Evolutionary conservation across 2,888 invertebrate genomes (phyloP).

Genomic region (Marasmarcha lunaedactyla): DNA sequence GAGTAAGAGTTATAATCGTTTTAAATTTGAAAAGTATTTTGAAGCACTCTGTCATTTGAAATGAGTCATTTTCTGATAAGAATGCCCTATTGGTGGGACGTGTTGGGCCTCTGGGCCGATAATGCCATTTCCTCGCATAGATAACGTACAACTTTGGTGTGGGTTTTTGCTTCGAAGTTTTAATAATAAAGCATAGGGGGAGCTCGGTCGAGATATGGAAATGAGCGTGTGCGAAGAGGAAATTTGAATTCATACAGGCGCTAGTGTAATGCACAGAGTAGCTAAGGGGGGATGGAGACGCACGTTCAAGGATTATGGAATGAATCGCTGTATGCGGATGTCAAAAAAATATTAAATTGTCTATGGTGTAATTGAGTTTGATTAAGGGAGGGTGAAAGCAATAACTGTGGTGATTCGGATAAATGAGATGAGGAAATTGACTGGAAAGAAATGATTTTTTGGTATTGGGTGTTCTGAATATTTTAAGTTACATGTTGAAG

Average conservation of each 20-base stretch:
- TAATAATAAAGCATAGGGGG: constrained; percentile 64
- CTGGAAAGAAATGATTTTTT: no score
- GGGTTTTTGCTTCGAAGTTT: constrained; percentile 61
- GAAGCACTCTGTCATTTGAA: constrained; percentile 75
- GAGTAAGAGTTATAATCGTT: constrained; percentile 32
- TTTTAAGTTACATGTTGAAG: no score
- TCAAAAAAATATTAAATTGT: no score
- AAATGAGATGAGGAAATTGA: no score
- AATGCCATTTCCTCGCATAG: constrained; percentile 62
- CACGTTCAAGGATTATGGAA: no score
- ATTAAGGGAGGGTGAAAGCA: no score
- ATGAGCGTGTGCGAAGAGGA: constrained; percentile 66
- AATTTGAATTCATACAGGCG: constrained; percentile 70
- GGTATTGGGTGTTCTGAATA: no score
- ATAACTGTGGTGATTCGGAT: no score
- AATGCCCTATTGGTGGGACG: constrained; percentile 71
- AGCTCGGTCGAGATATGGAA: constrained; percentile 62
- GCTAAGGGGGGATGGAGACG: background rate
- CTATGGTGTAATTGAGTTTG: no score
- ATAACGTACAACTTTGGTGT: constrained; percentile 59
- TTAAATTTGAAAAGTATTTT: constrained; percentile 38
- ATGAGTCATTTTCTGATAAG: constrained; percentile 82
- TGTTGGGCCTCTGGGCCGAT: constrained; percentile 59
- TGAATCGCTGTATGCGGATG: no score
- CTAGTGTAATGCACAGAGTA: constrained; percentile 45